A percentile compares a stretch with the other conserved stretches of the same genome.
Conservation (phyloP, 37 sponge, comb jelly and placozoan genomes). For the Lycopodina hypogea region DNA sequence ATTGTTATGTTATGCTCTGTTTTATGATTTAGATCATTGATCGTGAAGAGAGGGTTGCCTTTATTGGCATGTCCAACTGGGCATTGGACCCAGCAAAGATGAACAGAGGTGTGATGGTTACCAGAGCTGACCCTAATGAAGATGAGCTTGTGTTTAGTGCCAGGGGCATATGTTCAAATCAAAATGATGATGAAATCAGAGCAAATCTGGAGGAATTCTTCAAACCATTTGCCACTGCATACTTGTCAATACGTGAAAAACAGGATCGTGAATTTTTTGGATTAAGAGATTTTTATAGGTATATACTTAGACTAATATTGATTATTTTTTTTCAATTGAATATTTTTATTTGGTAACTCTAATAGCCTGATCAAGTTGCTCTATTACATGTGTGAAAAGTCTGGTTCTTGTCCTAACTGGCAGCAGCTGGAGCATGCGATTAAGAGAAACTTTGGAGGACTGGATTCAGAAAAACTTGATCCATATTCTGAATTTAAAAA, state of each 20-base stretch:
- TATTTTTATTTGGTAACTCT: not conserved
- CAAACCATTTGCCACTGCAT: constrained; percentile 65
- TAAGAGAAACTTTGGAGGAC: constrained; percentile 87
- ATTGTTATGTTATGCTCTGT: not conserved
- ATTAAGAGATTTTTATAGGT: constrained; percentile 94
- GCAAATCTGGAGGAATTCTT: constrained; percentile 42
- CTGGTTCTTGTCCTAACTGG: constrained; percentile 22
- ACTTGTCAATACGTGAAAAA: constrained; percentile 18
- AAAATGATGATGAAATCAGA: constrained; percentile 38
- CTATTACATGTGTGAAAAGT: constrained; percentile 69
- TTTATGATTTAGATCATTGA: constrained; percentile 35
- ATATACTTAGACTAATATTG: not conserved
- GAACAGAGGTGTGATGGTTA: constrained; percentile 95
- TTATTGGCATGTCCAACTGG: constrained; percentile 98
- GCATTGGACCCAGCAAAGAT: constrained; percentile 98
- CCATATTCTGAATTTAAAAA: constrained; percentile 30
- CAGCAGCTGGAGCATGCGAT: constrained; percentile 82
- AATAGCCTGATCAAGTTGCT: constrained; percentile 91
- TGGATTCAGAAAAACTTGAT: constrained; percentile 21
- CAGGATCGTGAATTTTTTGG: constrained; percentile 85
- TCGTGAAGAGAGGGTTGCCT: constrained; percentile 75
- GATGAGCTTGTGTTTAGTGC: constrained; percentile 79
- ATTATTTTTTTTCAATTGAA: not conserved
- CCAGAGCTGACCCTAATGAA: constrained; percentile 76
- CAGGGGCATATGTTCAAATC: constrained; percentile 68